phyloP scores from a whole-genome alignment of 2,797 vertebrate species.

The Aldrovandia affinis region DNA sequence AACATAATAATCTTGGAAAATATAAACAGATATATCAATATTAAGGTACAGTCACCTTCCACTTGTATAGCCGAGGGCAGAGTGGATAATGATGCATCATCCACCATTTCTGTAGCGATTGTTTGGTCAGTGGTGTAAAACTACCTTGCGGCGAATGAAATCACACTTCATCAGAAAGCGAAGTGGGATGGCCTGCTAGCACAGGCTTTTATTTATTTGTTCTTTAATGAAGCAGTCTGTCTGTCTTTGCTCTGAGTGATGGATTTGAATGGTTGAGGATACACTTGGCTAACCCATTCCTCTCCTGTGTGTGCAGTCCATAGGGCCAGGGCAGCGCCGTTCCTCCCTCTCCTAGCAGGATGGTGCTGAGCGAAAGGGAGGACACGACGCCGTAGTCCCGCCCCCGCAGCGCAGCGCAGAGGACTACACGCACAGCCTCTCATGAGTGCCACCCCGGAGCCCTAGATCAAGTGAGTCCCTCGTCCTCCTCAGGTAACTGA shows the following conservation, averaged over 20 bases:
- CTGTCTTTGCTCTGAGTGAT: not conserved
- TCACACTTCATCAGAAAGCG: not conserved
- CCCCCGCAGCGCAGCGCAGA: slow-evolving; percentile 31
- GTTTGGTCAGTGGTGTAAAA: not conserved
- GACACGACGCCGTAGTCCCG: slow-evolving; percentile 64
- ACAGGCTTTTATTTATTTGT: not conserved
- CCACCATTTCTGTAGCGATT: not conserved
- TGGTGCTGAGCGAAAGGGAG: slow-evolving; percentile 70
- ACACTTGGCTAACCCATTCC: not conserved
- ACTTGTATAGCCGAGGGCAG: not conserved
- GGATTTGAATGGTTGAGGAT: not conserved
- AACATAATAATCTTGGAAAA: not conserved
- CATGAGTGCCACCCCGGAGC: slow-evolving; percentile 69
- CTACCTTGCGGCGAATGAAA: not conserved
- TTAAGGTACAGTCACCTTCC: not conserved
- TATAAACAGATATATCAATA: not conserved
- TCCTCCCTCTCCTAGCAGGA: slow-evolving; percentile 62
- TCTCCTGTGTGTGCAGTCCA: slow-evolving; percentile 24
- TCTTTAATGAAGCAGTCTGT: not conserved
- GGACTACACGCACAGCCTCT: slow-evolving; percentile 57
- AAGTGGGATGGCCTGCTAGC: not conserved
- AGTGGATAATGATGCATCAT: not conserved
- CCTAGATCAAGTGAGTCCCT: slow-evolving; percentile 69
- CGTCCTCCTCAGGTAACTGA: not conserved
- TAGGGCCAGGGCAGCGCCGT: slow-evolving; percentile 52